Base-by-base conservation (phyloP, 2,113 vertebrate genomes). In the Silurus asotus region DNA sequence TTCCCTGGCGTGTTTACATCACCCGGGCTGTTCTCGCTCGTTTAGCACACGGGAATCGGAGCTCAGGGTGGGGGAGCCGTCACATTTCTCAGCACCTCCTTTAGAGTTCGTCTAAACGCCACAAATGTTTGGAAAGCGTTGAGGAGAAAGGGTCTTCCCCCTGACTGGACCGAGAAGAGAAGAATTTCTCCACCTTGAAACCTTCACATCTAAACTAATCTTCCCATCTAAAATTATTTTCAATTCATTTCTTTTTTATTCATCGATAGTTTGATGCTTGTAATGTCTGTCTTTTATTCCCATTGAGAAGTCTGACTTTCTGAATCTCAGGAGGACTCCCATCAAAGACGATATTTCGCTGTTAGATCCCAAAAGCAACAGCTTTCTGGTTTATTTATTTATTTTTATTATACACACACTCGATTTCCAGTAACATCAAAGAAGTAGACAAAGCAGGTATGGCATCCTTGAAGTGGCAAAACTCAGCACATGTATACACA, bases 1-100 rank as follows among this genome's bases (percentile, higher is more conserved):
- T 76, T 55, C 81, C 88, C 87, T 61, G 9, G 25, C 14, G n/a
- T 90, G 87, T 91, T 90, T 90, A 89, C 87, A 91, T 85, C 80
- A 53, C 70, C 84, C 81, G 80, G 88, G 81, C 70, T 84, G 86
- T 89, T 89, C 84, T 86, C 81, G 79, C 86, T 90, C 88, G 85
- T 90, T 86, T 86, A 79, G 56, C 49, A 70, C 84, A 81, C 56
- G 53, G 64, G 58, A 69, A 69, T 82, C 74, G 79, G 78, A 84
- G 37, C 37, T 37, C 37, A 37, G 37, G 37, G 37, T 37, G 86
- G 80, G 81, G 82, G 58, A 86, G 49, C 72, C 28, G 65, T 83
- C 87, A 69, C 79, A 84, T 87, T 89, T 81, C 81, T 89, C 86
- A 87, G 45, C 23, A 45, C 20, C 58, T 86, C 75, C 86, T 88